Conservation (phyloP, 1,140 invertebrate genomes). For the Cyphomyrmex costatus region DNA sequence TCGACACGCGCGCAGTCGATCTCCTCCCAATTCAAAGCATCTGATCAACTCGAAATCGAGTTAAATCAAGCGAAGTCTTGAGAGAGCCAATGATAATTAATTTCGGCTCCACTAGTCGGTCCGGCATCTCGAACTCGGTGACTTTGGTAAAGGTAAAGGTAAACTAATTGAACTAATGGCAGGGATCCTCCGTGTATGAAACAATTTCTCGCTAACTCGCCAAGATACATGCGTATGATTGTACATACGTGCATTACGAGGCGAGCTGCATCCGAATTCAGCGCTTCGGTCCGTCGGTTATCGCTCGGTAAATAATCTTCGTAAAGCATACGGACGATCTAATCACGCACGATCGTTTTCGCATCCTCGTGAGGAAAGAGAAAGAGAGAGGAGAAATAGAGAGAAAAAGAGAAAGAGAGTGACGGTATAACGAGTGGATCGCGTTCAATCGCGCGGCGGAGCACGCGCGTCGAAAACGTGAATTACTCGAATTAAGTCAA, state of each 20-base stretch:
- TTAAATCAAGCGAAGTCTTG: neutral
- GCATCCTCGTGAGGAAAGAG: conserved; percentile 18
- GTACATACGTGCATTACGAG: neutral
- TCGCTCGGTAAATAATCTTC: conserved; percentile 9
- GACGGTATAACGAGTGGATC: conserved; percentile 10
- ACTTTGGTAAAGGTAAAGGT: conserved; percentile 3
- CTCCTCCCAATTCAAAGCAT: neutral
- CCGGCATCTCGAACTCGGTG: neutral
- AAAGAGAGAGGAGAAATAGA: conserved; percentile 1
- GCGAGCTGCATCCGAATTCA: neutral
- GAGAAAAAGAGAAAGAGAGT: neutral
- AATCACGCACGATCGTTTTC: conserved; percentile 33
- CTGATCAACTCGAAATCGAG: neutral
- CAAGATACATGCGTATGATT: conserved; percentile 6
- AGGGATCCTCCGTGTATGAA: neutral
- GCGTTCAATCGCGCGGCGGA: conserved; percentile 11
- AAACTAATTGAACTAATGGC: conserved; percentile 50
- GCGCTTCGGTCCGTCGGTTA: conserved; percentile 3
- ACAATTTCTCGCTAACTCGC: neutral
- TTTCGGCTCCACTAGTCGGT: conserved; percentile 1
- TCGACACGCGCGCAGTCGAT: neutral
- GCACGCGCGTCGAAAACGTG: conserved; percentile 62
- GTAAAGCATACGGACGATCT: neutral
- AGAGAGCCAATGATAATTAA: conserved; percentile 44
- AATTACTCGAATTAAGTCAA: conserved; percentile 76